Conservation (phyloP, 2,797 vertebrate genomes). For the Uromys caudimaculatus region DNA sequence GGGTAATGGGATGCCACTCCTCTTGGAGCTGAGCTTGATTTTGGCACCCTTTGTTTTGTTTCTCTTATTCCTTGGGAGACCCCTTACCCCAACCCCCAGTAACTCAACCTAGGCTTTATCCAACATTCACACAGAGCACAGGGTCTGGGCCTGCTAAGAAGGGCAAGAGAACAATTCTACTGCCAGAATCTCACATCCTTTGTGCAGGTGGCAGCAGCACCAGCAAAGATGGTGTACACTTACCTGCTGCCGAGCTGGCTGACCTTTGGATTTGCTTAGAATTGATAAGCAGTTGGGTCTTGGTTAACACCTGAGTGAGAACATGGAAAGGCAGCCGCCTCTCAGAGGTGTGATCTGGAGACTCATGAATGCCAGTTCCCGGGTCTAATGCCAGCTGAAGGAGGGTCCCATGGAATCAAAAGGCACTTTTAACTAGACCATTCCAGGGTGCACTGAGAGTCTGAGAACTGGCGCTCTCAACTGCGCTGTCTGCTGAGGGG, state of each 20-base stretch:
- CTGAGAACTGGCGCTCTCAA: neutral
- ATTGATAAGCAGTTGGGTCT: neutral
- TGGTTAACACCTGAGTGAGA: conserved; percentile 12
- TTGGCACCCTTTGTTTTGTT: neutral
- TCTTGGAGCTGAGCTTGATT: neutral
- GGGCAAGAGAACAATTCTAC: neutral
- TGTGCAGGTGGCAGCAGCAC: too few relatives aligned
- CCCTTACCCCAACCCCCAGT: neutral
- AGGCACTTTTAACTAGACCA: neutral
- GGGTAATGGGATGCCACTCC: neutral
- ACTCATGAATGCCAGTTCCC: conserved; percentile 27
- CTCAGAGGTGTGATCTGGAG: neutral
- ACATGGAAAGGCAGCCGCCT: neutral
- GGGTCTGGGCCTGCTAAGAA: neutral
- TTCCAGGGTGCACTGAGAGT: neutral
- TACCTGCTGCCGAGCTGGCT: neutral
- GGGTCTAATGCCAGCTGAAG: neutral
- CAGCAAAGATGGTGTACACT: neutral
- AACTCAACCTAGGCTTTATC: neutral
- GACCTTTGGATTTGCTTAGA: conserved; percentile 18
- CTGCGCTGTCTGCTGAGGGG: neutral
- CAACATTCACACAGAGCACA: neutral
- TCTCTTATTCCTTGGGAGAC: neutral
- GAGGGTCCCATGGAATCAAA: neutral
- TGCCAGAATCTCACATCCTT: neutral